Evolutionary conservation across 2,797 vertebrate genomes (phyloP).

Genomic region (Chaenodraco wilsoni): DNA sequence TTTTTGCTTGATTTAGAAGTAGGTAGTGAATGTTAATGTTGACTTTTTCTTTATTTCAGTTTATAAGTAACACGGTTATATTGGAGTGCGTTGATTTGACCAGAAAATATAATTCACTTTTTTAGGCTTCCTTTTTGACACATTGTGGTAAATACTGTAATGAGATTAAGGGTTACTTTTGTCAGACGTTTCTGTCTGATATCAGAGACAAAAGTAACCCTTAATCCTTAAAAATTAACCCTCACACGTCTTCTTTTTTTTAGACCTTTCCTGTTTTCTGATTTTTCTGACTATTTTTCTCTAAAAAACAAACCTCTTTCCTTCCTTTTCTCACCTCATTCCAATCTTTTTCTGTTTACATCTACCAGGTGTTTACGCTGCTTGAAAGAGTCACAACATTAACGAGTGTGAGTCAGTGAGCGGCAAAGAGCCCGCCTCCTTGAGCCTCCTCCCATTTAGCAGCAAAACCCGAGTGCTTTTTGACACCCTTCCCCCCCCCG

Average conservation of each 20-base stretch:
- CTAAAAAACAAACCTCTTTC: conserved; percentile 34
- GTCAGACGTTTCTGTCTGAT: too few relatives aligned
- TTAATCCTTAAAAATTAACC: neutral
- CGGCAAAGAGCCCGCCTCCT: conserved; percentile 73
- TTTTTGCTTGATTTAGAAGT: conserved; percentile 29
- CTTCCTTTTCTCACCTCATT: conserved; percentile 81
- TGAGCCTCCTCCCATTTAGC: conserved; percentile 72
- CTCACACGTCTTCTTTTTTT: conserved; percentile 57
- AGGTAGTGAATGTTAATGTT: conserved; percentile 36
- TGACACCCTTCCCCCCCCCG: conserved; percentile 34
- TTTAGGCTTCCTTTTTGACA: neutral
- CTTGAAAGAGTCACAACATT: conserved; percentile 89
- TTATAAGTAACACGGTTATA: conserved; percentile 59
- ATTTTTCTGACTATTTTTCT: conserved; percentile 57
- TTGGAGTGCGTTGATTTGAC: conserved; percentile 61
- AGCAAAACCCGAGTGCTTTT: conserved; percentile 77
- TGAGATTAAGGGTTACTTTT: conserved; percentile 38
- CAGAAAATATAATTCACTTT: neutral
- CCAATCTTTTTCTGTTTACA: conserved; percentile 78
- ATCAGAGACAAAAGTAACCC: too few relatives aligned
- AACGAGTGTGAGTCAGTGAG: conserved; percentile 88
- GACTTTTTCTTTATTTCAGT: conserved; percentile 41
- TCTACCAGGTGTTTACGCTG: conserved; percentile 88
- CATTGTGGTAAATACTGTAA: conserved; percentile 31
- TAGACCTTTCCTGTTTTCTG: conserved; percentile 48